Conservation (phyloP, 1,140 invertebrate genomes). For the Rhynchophorus ferrugineus region DNA sequence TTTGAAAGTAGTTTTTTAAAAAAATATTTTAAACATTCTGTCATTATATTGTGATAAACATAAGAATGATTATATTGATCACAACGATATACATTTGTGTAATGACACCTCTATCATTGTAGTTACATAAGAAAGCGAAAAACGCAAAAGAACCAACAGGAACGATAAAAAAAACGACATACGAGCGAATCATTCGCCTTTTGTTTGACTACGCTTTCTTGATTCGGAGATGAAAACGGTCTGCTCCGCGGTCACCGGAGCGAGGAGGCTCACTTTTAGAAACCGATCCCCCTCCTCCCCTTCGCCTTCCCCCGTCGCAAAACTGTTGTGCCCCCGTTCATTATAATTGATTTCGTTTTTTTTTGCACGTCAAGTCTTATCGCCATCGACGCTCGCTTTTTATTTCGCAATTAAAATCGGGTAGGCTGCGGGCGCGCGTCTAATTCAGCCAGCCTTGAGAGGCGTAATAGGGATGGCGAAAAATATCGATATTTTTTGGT, state of each 20-base stretch:
- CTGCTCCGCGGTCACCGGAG: neutral
- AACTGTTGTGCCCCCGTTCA: neutral
- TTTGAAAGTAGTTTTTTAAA: no score
- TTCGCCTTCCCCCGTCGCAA: neutral
- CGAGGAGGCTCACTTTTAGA: neutral
- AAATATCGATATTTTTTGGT: no score
- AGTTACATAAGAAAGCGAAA: neutral
- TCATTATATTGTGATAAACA: no score
- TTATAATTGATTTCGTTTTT: conserved; percentile 19
- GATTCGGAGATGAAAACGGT: conserved; percentile 1
- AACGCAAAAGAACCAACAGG: neutral
- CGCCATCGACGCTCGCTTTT: neutral
- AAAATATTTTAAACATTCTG: no score
- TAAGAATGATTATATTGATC: no score
- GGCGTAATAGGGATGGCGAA: neutral
- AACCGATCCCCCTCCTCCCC: neutral
- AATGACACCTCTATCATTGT: neutral
- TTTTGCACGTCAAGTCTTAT: neutral
- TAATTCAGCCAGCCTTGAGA: no score
- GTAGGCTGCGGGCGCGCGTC: no score
- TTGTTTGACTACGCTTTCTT: neutral
- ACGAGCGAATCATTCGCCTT: neutral
- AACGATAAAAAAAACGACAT: neutral
- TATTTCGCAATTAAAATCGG: neutral
- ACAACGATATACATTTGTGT: neutral